Evolutionary conservation across 1,140 invertebrate species (phyloP).

Genomic region (Nephotettix cincticeps): DNA sequence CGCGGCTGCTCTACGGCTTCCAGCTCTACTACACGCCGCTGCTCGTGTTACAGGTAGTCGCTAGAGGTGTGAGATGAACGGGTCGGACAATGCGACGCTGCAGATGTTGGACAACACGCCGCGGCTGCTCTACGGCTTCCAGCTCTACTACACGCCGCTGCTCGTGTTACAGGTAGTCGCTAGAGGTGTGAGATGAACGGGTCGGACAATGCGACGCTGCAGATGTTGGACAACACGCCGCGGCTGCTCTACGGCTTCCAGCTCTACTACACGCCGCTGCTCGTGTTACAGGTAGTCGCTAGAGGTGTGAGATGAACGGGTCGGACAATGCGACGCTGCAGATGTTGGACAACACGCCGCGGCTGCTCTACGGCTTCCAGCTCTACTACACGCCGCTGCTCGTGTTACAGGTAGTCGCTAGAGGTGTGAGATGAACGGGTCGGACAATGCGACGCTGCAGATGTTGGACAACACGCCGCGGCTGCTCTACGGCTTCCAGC

Average conservation of each 20-base stretch:
- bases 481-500: too few relatives aligned
- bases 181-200: conserved; percentile 50
- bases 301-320: too few relatives aligned
- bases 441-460: too few relatives aligned
- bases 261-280: conserved; percentile 67
- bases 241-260: conserved; percentile 40
- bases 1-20: conserved; percentile 29
- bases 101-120: background rate
- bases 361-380: too few relatives aligned
- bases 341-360: too few relatives aligned
- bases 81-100: background rate
- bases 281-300: conserved; percentile 67
- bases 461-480: too few relatives aligned
- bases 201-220: conserved; percentile 9
- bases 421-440: too few relatives aligned
- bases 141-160: too few relatives aligned
- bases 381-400: too few relatives aligned
- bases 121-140: background rate
- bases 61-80: background rate
- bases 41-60: conserved; percentile 50
- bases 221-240: background rate
- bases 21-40: conserved; percentile 68
- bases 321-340: too few relatives aligned
- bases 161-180: conserved; percentile 61
- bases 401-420: too few relatives aligned